Percentiles rank a stretch among this genome's conserved stretches.
These are phyloP conservation scores for Pterocles gutturalis DNA, from an alignment of 2,113 vertebrate genomes.

Conservation along the genomic window DNA sequence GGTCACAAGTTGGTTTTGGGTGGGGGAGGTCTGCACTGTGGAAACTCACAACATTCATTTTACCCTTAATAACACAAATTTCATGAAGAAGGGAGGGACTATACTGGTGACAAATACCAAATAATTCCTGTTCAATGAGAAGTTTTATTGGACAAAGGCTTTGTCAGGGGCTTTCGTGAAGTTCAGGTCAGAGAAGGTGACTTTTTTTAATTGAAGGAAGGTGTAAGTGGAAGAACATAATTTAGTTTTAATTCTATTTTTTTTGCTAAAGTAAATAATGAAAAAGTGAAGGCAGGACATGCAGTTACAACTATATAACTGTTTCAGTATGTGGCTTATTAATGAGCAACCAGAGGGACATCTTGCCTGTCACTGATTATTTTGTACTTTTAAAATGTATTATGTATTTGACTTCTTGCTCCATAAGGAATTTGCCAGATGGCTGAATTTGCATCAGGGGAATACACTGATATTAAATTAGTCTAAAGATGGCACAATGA, in stretches of 20 bases:
- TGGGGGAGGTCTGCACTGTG: neutral
- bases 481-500: neutral
- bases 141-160: neutral
- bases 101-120: neutral
- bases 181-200: neutral
- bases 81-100: neutral
- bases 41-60: neutral
- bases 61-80: neutral
- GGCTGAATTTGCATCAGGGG: neutral
- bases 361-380: neutral
- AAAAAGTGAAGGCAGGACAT: neutral
- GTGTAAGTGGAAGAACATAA: neutral
- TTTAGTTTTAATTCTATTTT: neutral
- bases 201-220: neutral
- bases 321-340: neutral
- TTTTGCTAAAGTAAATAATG: neutral
- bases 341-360: neutral
- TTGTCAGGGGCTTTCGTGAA: neutral
- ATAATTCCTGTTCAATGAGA: neutral
- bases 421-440: conserved; percentile 2
- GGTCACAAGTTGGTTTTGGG: neutral
- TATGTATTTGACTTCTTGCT: conserved; percentile 1
- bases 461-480: neutral
- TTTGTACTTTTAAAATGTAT: neutral
- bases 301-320: neutral